Percentiles rank a stretch among this genome's conserved stretches.
phyloP scores from a whole-genome alignment of 2,797 vertebrate genomes.

The Apogon talboti region DNA sequence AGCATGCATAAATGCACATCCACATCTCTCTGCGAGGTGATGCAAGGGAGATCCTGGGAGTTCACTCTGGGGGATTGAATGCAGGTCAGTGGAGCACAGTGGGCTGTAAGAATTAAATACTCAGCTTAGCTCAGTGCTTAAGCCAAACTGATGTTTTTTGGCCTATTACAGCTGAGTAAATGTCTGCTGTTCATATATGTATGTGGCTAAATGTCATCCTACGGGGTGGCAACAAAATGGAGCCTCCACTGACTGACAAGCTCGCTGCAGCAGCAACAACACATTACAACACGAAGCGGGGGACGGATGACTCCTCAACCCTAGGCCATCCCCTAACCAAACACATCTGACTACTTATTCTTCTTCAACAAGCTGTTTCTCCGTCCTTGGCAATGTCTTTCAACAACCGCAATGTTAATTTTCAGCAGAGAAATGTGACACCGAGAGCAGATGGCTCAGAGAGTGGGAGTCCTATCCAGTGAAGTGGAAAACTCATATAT shows the following conservation, averaged over 20 bases:
- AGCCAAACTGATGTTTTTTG: conserved; percentile 30
- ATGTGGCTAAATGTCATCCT: conserved; percentile 21
- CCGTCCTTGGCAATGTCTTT: conserved; percentile 47
- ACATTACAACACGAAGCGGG: background rate
- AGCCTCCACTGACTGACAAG: conserved; percentile 14
- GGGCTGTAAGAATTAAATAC: conserved; percentile 53
- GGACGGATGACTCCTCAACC: conserved; percentile 2
- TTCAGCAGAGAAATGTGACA: conserved; percentile 65
- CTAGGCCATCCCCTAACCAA: conserved; percentile 1
- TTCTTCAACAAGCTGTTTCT: background rate
- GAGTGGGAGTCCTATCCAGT: conserved; percentile 52
- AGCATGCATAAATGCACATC: conserved; percentile 14
- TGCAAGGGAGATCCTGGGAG: conserved; percentile 29
- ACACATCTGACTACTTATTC: conserved; percentile 4
- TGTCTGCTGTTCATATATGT: conserved; percentile 15
- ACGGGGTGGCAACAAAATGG: conserved; percentile 39
- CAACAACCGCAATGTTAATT: conserved; percentile 59
- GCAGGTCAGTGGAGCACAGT: conserved; percentile 70
- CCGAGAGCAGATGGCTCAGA: conserved; percentile 58
- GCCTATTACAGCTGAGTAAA: background rate
- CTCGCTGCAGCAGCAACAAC: conserved; percentile 35
- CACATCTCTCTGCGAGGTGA: conserved; percentile 9
- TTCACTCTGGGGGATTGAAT: conserved; percentile 53
- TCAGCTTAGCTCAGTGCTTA: conserved; percentile 49
- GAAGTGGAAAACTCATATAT: conserved; percentile 35